Evolutionary conservation across 2,888 invertebrate genomes (phyloP).

Genomic region (Catocala sponsa): DNA sequence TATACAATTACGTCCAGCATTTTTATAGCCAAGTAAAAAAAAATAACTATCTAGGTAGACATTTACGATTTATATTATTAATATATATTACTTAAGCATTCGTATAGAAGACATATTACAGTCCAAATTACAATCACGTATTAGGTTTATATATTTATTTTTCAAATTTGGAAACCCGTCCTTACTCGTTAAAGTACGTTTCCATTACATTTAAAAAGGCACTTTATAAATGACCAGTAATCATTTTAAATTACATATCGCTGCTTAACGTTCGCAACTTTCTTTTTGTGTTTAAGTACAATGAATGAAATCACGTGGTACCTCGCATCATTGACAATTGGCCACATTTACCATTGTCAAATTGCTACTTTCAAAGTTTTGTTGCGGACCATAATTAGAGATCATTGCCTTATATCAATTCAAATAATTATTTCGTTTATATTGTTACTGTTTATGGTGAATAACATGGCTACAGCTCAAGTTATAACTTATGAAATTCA

Average conservation of each 20-base stretch:
- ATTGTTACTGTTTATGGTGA: constrained; percentile 30
- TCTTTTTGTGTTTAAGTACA: constrained; percentile 54
- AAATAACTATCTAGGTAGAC: background rate
- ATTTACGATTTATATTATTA: background rate
- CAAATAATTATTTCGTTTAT: constrained; percentile 49
- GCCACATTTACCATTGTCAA: constrained; percentile 64
- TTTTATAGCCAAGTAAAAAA: constrained; percentile 12
- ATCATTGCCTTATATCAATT: constrained; percentile 53
- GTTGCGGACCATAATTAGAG: constrained; percentile 58
- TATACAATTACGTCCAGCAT: constrained; percentile 8
- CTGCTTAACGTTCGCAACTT: constrained; percentile 53
- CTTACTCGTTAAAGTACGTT: constrained; percentile 31
- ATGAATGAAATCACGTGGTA: constrained; percentile 67
- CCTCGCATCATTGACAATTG: constrained; percentile 58
- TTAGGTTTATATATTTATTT: no score
- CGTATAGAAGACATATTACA: no score
- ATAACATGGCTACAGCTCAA: background rate
- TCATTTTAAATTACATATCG: constrained; percentile 67
- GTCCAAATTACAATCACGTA: no score
- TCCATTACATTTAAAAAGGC: constrained; percentile 56
- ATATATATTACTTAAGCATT: background rate
- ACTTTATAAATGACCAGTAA: constrained; percentile 64
- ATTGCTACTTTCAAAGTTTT: constrained; percentile 64
- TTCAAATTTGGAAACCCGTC: constrained; percentile 1
- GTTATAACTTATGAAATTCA: constrained; percentile 1